A percentile compares a stretch with the other conserved stretches of the same genome.
These are phyloP conservation scores for Sycophaga agraensis DNA, from an alignment of 1,140 invertebrate genomes.

Conservation along the genomic window DNA sequence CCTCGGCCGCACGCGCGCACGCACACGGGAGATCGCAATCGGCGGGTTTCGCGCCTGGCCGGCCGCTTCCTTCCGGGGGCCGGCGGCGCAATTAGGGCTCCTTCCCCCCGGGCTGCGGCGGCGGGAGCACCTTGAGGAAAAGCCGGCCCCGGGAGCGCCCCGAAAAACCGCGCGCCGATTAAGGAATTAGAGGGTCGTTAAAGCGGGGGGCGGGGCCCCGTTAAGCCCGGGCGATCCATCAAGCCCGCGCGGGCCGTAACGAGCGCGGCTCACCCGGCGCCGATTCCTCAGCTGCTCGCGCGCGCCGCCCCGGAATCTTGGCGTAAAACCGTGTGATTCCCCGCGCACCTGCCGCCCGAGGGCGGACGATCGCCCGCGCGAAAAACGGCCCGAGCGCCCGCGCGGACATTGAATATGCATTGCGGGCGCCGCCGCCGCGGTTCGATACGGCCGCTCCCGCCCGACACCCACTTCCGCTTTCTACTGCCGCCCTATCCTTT, in stretches of 20 bases:
- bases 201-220: neutral
- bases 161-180: neutral
- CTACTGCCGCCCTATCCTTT: no score
- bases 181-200: constrained; percentile 11
- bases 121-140: no score
- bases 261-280: no score
- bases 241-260: neutral
- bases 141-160: neutral
- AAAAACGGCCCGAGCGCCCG: neutral
- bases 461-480: no score
- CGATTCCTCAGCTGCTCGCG: no score
- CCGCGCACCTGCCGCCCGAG: neutral
- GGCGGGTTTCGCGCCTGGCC: neutral
- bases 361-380: neutral
- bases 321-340: no score
- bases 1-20: neutral
- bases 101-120: no score
- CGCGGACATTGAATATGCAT: constrained; percentile 3
- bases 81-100: no score
- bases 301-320: no score
- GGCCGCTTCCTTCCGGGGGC: no score
- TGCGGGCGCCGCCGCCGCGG: no score
- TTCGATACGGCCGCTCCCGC: no score
- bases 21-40: neutral
- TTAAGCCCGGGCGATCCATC: constrained; percentile 3